A percentile compares a stretch with the other conserved stretches of the same genome.
phyloP scores from a whole-genome alignment of 2,888 invertebrate species.

The Drosophila macrospina region DNA sequence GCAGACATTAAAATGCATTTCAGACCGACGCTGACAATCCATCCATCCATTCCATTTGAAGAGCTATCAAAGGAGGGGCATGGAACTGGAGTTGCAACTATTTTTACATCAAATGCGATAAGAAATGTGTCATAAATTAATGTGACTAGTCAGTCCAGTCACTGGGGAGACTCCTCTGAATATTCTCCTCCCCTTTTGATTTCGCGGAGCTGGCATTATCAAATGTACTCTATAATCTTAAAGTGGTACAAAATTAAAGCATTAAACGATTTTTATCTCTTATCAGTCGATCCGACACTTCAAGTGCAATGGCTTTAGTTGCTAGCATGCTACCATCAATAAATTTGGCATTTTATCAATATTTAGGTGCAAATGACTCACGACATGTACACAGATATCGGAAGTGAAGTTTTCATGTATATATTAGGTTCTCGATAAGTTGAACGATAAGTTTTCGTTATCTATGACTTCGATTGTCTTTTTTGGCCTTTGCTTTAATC shows the following conservation, averaged over 20 bases:
- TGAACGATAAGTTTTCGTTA: constrained; percentile 19
- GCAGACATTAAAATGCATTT: constrained; percentile 66
- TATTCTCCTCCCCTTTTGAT: too few species aligned
- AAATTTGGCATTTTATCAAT: constrained; percentile 14
- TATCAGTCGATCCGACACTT: constrained; percentile 34
- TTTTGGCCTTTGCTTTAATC: constrained; percentile 9
- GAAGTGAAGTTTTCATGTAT: constrained; percentile 26
- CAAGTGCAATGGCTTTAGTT: constrained; percentile 24
- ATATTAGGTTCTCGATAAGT: not conserved
- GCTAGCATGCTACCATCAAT: constrained; percentile 1
- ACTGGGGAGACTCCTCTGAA: not conserved
- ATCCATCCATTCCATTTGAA: constrained; percentile 63
- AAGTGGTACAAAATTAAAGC: constrained; percentile 2
- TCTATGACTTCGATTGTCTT: constrained; percentile 3
- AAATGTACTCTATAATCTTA: not conserved
- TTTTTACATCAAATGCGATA: constrained; percentile 46
- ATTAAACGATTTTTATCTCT: constrained; percentile 34
- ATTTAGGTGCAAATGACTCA: constrained; percentile 64
- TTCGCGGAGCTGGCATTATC: not conserved
- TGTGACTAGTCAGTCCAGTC: too few species aligned
- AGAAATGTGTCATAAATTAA: constrained; percentile 45
- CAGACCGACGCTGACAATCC: constrained; percentile 53
- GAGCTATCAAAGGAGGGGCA: not conserved
- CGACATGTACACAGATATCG: constrained; percentile 7
- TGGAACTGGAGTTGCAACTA: constrained; percentile 37